Percentiles rank a stretch among this genome's conserved stretches.
phyloP scores from a whole-genome alignment of 2,888 invertebrate genomes.

The Drosophila colorata region DNA sequence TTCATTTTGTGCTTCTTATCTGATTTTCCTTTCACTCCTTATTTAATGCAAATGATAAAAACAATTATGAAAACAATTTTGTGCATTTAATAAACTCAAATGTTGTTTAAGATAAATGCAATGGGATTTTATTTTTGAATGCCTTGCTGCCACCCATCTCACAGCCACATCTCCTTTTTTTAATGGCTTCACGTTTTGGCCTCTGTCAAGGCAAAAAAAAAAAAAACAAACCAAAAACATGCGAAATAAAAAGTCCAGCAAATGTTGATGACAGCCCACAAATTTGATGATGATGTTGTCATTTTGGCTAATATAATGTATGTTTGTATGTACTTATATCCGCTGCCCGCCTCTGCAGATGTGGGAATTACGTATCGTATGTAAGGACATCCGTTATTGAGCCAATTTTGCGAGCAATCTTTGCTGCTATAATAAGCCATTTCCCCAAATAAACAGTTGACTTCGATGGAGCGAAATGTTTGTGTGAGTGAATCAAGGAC shows the following conservation, averaged over 20 bases:
- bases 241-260: constrained; percentile 21
- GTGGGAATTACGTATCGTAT: constrained; percentile 17
- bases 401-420: constrained; percentile 50
- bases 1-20: too few relatives aligned
- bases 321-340: constrained; percentile 11
- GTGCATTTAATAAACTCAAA: constrained; percentile 34
- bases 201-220: constrained; percentile 57
- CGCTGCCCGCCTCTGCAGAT: neutral
- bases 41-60: too few relatives aligned
- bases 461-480: constrained; percentile 8
- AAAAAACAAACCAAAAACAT: constrained; percentile 26
- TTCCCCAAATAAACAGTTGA: constrained; percentile 34
- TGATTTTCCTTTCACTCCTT: too few relatives aligned
- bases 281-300: constrained; percentile 44
- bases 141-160: constrained; percentile 1
- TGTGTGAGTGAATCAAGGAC: neutral
- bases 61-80: too few relatives aligned
- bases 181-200: constrained; percentile 60
- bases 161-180: constrained; percentile 20
- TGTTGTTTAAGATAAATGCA: constrained; percentile 28
- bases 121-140: constrained; percentile 24
- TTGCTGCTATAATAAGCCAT: constrained; percentile 16
- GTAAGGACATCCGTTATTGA: constrained; percentile 50
- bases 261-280: constrained; percentile 43
- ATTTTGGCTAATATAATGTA: constrained; percentile 37